Base-by-base conservation (phyloP, 2,113 vertebrate genomes). In the Neofelis nebulosa region DNA sequence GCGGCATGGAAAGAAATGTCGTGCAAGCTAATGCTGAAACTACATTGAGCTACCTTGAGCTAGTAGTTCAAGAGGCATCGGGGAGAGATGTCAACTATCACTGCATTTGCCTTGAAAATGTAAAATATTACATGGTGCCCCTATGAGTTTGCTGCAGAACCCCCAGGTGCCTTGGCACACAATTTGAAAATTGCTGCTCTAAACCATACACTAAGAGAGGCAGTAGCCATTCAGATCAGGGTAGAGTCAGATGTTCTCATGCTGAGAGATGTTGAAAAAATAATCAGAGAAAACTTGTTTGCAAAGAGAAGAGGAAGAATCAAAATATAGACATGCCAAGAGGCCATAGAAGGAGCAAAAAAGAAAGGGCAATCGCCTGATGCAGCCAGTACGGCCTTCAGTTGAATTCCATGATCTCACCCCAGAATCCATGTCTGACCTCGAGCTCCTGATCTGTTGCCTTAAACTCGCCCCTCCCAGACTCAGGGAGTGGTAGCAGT, bases 251-350 rank as follows among this genome's bases (percentile, higher is more conserved):
- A 8, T 93, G 45, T 83, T 93, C 87, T 86, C 31, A 25, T 63
- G 61, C 41, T 78, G 65, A 89, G 23, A 33, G 66, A 50, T 74
- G 50, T 23, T 68, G 80, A 61, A 36, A 78, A 83, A 73, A 89
- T 36, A 86, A 63, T 36, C 73, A 65, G 61, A 78, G 38, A 45
- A 90, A 87, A 78, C 4, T 14, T 57, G 33, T 82, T 71, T 80
- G 68, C 73, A 69, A 82, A 93, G 55, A 80, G 81, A 91, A 71
- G 33, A 93, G 82, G 76, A 19, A 68, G 83, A 63, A 89, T 63
- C 38, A 78, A 78, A 89, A 69, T 31, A 69, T 11, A 83, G 89
- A 87, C 57, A 45, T 93, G 38, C 27, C 11, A 50, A 84, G 33
- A 78, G 33, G 57, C 57, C 68, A 63, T 13, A 25, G 16, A 41